Evolutionary conservation across 2,113 vertebrate species (phyloP), one percentile per base, ranked within the genome.

Genomic region (Tinamus guttatus): DNA sequence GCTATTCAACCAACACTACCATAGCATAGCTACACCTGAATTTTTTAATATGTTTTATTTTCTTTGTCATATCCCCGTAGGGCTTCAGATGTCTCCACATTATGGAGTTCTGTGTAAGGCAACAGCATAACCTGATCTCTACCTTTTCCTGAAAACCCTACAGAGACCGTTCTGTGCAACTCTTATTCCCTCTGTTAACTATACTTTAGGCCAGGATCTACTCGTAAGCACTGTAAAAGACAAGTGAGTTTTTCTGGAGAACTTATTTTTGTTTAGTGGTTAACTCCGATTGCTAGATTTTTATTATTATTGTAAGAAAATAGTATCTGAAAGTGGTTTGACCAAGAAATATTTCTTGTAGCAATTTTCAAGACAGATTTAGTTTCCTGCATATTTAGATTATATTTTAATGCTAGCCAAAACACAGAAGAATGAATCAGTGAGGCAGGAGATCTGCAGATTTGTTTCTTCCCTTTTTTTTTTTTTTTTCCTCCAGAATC

Each of bases 91-190:
- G 20, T 25, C 19, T 58, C 34, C 40, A 74, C 16, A 5, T 43
- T 49, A 41, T 0, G 0, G 54, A 89, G 40, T 56, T 59, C 68
- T 1, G 1, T 2, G 1, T 13, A 43, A 75, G 27, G 21, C 21
- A 54, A 21, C 18, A 2, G 1, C 24, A 60, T 8, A 87, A 34
- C 22, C 9, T 51, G 56, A 30, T 25, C 14, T 19, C 19, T 58
- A n/a, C 8, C 65, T 16, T 80, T 41, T 75, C 32, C 63, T 18
- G 13, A 91, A 81, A 49, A 54, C 49, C 78, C 49, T 47, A 65
- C n/a, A 60, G 82, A 56, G 19, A 25, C 14, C 41, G 14, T 65
- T 86, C 43, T 58, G 59, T 60, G 17, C 25, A 74, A 47, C 60
- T n/a, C 24, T 90, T 56, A 28, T 3, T 54, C 22, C 20, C n/a